Percentiles rank a stretch among this genome's conserved stretches.
phyloP scores from a whole-genome alignment of 2,888 invertebrate genomes.

The Agriopis aurantiaria region DNA sequence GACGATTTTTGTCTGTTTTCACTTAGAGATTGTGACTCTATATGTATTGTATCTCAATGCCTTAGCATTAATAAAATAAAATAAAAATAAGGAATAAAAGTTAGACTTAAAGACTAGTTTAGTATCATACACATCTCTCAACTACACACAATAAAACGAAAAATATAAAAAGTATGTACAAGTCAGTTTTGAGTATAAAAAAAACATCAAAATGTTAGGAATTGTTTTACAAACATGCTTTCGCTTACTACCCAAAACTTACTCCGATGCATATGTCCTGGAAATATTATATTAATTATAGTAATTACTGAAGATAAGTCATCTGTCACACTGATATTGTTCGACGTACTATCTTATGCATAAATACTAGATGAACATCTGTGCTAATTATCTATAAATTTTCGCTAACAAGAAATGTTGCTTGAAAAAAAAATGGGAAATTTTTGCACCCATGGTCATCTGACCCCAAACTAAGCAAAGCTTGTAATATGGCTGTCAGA shows the following conservation, averaged over 20 bases:
- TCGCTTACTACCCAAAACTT: slow-evolving; percentile 58
- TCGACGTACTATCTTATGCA: no score
- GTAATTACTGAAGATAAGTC: background rate
- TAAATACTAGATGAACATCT: no score
- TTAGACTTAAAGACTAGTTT: background rate
- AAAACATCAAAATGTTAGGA: background rate
- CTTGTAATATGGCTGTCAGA: no score
- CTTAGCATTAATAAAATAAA: background rate
- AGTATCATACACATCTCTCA: background rate
- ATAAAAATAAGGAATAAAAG: no score
- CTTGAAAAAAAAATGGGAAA: no score
- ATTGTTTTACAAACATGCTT: slow-evolving; percentile 41
- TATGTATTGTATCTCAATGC: background rate
- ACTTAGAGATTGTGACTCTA: no score
- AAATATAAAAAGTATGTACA: background rate
- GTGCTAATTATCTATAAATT: no score
- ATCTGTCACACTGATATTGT: background rate
- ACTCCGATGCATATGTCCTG: slow-evolving; percentile 81
- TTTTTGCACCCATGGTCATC: no score
- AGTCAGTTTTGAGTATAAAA: background rate
- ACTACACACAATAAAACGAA: background rate
- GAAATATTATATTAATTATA: slow-evolving; percentile 53
- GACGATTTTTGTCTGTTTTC: no score
- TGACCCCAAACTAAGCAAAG: no score
- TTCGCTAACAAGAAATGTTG: no score